Evolutionary conservation across 2,797 vertebrate species (phyloP).

Genomic region (Syngnathus rostellatus): DNA sequence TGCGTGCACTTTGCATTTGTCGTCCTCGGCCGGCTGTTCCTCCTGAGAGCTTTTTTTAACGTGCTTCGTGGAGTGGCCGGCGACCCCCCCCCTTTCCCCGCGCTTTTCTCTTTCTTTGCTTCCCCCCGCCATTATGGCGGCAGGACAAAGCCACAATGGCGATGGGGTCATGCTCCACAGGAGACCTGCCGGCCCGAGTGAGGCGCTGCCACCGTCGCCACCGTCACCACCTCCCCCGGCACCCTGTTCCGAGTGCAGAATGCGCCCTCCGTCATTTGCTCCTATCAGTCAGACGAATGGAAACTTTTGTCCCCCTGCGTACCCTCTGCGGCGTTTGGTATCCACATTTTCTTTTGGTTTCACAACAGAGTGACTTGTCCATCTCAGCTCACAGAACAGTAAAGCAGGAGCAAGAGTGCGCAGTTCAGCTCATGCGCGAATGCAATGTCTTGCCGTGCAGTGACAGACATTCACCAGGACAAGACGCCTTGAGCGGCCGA

Average conservation of each 20-base stretch:
- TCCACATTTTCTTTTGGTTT: no score
- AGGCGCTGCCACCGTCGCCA: slow-evolving; percentile 39
- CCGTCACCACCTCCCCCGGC: slow-evolving; percentile 41
- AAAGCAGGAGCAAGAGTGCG: not conserved
- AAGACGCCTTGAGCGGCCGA: no score
- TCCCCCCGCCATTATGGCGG: slow-evolving; percentile 62
- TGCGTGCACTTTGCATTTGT: no score
- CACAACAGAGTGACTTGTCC: not conserved
- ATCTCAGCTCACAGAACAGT: slow-evolving; percentile 5
- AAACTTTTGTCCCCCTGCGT: slow-evolving; percentile 41
- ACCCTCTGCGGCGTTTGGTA: slow-evolving; percentile 28
- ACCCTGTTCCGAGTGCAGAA: slow-evolving; percentile 24
- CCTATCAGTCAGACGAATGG: slow-evolving; percentile 12
- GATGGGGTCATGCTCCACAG: slow-evolving; percentile 69
- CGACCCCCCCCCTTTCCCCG: no score
- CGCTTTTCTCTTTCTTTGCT: slow-evolving; percentile 25
- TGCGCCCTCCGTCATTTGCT: slow-evolving; percentile 8
- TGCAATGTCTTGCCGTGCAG: no score
- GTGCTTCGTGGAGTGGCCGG: no score
- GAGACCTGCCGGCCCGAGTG: slow-evolving; percentile 66
- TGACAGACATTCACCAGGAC: no score
- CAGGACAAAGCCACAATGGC: slow-evolving; percentile 40
- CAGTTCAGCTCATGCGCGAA: not conserved
- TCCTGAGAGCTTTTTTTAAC: no score
- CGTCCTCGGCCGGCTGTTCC: no score